Percentiles rank a stretch among this genome's conserved stretches.
phyloP scores from a whole-genome alignment of 2,113 vertebrate species.

The Phainopepla nitens region DNA sequence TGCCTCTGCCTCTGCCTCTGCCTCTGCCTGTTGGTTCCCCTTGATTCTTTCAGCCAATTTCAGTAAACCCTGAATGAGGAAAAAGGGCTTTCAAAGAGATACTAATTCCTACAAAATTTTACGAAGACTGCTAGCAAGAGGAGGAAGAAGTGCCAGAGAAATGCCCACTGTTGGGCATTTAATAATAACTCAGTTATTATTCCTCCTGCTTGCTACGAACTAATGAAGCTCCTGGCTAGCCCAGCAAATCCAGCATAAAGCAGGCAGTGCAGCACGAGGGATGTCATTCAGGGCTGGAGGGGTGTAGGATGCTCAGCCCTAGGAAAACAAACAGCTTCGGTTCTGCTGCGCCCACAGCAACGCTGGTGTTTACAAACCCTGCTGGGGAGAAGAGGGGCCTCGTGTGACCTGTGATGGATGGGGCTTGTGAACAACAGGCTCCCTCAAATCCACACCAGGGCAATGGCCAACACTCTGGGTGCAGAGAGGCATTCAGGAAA shows the following conservation, averaged over 20 bases:
- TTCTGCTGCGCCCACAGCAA: not conserved
- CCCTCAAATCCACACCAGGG: not conserved
- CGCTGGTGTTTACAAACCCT: not conserved
- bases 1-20: not conserved
- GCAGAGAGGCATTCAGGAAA: not conserved
- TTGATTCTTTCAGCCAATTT: not conserved
- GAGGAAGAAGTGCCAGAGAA: not conserved
- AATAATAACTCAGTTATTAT: not conserved
- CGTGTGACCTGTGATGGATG: fast-evolving
- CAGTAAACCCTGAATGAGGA: not conserved
- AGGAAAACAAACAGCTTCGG: not conserved
- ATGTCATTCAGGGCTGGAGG: not conserved
- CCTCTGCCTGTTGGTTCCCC: not conserved
- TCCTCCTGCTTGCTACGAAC: not conserved
- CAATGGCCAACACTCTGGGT: not conserved
- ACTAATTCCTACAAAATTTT: not conserved
- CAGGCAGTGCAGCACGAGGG: not conserved
- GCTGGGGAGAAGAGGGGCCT: not conserved
- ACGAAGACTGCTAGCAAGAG: not conserved
- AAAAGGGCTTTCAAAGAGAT: not conserved
- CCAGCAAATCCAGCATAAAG: not conserved
- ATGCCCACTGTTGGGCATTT: not conserved
- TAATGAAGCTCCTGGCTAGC: not conserved
- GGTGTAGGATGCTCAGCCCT: not conserved
- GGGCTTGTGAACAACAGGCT: not conserved